These are phyloP conservation scores for Hetaerina americana DNA, from an alignment of 1,140 invertebrate species.

Conservation along the genomic window DNA sequence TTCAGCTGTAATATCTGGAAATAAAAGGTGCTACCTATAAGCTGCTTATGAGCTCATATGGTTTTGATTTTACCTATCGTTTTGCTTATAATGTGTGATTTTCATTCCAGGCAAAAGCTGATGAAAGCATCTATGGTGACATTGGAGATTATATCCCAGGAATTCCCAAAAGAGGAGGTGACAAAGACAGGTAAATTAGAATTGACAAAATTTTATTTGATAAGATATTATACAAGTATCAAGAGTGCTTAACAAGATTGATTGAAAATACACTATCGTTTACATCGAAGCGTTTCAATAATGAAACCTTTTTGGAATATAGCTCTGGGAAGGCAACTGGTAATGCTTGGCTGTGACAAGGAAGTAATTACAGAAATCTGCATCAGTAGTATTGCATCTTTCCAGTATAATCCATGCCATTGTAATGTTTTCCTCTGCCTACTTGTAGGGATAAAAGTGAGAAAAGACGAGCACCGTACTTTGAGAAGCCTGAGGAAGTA, in stretches of 20 bases:
- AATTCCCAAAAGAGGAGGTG: constrained; percentile 25
- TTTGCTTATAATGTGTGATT: neutral
- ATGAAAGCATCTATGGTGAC: constrained; percentile 87
- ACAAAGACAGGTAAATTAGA: constrained; percentile 32
- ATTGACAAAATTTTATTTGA: neutral
- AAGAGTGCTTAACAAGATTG: no score
- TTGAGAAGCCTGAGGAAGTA: constrained; percentile 39
- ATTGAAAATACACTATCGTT: no score
- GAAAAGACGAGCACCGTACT: constrained; percentile 31
- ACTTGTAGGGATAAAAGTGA: constrained; percentile 6
- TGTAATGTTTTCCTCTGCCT: neutral
- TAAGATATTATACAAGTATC: no score
- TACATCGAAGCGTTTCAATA: no score
- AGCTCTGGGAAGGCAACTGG: no score
- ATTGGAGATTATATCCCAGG: constrained; percentile 80
- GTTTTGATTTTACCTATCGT: neutral
- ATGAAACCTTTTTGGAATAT: no score
- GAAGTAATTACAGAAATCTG: no score
- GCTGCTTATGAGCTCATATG: neutral
- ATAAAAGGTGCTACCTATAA: neutral
- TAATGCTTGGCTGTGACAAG: no score
- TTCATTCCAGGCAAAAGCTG: constrained; percentile 21
- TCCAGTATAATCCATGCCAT: neutral
- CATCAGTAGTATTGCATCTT: no score
- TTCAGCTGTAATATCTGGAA: no score